These are phyloP conservation scores for Vanacampus margaritifer DNA, from an alignment of 2,113 vertebrate species.

Conservation along the genomic window DNA sequence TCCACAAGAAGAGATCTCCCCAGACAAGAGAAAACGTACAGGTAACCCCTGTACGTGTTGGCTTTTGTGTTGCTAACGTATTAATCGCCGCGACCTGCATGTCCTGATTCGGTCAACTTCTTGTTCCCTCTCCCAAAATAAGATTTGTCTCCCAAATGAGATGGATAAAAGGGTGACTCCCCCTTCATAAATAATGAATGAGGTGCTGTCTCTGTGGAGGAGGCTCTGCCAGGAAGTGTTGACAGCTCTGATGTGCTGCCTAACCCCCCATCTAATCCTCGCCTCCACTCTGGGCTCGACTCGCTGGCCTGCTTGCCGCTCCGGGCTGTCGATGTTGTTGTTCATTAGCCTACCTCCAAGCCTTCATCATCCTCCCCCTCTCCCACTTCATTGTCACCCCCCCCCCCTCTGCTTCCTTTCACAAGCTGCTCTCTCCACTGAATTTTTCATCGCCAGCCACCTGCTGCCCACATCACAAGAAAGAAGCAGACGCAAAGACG, in stretches of 20 bases:
- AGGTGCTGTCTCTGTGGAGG: conserved; percentile 49
- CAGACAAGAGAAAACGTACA: neutral
- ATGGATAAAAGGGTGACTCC: conserved; percentile 16
- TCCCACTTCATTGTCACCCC: conserved; percentile 25
- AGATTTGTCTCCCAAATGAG: conserved; percentile 10
- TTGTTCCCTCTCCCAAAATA: neutral
- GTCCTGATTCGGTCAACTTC: neutral
- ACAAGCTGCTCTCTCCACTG: conserved; percentile 36
- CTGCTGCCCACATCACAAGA: conserved; percentile 64
- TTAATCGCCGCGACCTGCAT: neutral
- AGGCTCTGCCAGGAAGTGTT: conserved; percentile 44
- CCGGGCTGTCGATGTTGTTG: conserved; percentile 11
- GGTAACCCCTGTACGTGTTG: neutral
- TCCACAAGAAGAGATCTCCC: neutral
- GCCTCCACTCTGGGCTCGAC: conserved; percentile 33
- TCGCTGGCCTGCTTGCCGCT: conserved; percentile 36
- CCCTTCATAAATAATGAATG: conserved; percentile 64
- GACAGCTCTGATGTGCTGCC: conserved; percentile 56
- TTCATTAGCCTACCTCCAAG: conserved; percentile 33
- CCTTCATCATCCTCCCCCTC: conserved; percentile 32
- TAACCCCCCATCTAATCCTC: conserved; percentile 14
- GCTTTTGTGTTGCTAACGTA: no score
- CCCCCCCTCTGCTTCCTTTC: conserved; percentile 24
- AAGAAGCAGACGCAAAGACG: neutral
- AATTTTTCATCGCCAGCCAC: conserved; percentile 70